phyloP scores from a whole-genome alignment of 2,888 invertebrate species.

The Drosophila diplacantha region DNA sequence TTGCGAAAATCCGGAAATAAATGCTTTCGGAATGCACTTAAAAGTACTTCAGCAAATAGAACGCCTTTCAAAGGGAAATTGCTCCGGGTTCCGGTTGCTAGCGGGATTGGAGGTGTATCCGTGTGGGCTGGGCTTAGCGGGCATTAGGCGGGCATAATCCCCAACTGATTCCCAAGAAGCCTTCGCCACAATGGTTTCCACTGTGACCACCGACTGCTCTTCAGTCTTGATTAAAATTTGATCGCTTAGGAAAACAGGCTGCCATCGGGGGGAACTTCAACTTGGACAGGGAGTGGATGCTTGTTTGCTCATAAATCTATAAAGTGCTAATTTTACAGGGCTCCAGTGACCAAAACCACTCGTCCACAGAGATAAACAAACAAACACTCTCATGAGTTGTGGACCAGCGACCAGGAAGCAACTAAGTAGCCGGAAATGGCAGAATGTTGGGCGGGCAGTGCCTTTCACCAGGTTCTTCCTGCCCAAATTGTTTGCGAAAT shows the following conservation, averaged over 20 bases:
- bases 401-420: constrained; percentile 8
- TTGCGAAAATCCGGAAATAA: constrained; percentile 64
- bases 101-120: constrained; percentile 22
- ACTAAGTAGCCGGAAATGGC: constrained; percentile 54
- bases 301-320: constrained; percentile 46
- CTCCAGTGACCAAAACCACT: constrained; percentile 20
- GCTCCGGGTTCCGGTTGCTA: constrained; percentile 26
- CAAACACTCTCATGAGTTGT: constrained; percentile 1
- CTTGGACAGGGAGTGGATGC: background rate
- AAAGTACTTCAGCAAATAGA: constrained; percentile 61
- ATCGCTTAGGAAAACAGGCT: constrained; percentile 33
- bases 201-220: constrained; percentile 25
- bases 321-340: constrained; percentile 53
- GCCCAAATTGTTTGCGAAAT: constrained; percentile 49
- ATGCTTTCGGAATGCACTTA: constrained; percentile 58
- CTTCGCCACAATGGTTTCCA: constrained; percentile 4
- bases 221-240: constrained; percentile 41
- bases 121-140: constrained; percentile 43
- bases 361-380: constrained; percentile 19
- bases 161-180: background rate
- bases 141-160: constrained; percentile 41
- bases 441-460: constrained; percentile 44
- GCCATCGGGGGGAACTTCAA: constrained; percentile 6
- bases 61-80: constrained; percentile 34
- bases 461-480: constrained; percentile 48